Conservation (phyloP, 1,140 invertebrate species). For the Cryptotermes secundus region DNA sequence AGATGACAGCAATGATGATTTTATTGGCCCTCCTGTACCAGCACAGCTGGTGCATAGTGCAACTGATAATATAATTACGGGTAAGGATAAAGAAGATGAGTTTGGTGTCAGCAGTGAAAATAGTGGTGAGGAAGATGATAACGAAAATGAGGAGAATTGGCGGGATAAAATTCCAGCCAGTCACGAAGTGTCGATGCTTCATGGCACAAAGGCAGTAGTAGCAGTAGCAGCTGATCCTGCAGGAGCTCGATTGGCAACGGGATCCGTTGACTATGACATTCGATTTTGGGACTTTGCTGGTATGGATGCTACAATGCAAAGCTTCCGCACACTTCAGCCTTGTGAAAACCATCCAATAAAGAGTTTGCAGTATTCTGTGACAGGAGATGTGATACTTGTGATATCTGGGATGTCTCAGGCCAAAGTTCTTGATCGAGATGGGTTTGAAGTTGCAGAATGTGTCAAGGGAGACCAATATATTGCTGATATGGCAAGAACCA, state of each 20-base stretch:
- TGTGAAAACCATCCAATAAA: slow-evolving; percentile 95
- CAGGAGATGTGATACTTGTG: slow-evolving; percentile 92
- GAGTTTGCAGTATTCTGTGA: slow-evolving; percentile 86
- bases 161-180: slow-evolving; percentile 72
- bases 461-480: slow-evolving; percentile 97
- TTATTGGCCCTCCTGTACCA: slow-evolving; percentile 62
- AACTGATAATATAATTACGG: slow-evolving; percentile 30
- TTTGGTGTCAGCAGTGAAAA: slow-evolving; percentile 44
- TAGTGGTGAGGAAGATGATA: slow-evolving; percentile 52
- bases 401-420: slow-evolving; percentile 90
- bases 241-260: slow-evolving; percentile 88
- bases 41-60: slow-evolving; percentile 33
- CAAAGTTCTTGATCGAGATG: slow-evolving; percentile 94
- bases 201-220: slow-evolving; percentile 83
- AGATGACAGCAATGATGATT: slow-evolving; percentile 53
- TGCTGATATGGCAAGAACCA: slow-evolving; percentile 89
- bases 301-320: slow-evolving; percentile 88
- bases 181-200: slow-evolving; percentile 79
- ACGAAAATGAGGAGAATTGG: slow-evolving; percentile 54
- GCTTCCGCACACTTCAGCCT: slow-evolving; percentile 89
- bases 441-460: slow-evolving; percentile 93
- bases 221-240: slow-evolving; percentile 89
- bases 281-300: slow-evolving; percentile 98
- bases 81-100: slow-evolving; percentile 41
- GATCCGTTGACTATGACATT: slow-evolving; percentile 93